phyloP scores from a whole-genome alignment of 2,888 invertebrate genomes.

The Eulithis prunata region DNA sequence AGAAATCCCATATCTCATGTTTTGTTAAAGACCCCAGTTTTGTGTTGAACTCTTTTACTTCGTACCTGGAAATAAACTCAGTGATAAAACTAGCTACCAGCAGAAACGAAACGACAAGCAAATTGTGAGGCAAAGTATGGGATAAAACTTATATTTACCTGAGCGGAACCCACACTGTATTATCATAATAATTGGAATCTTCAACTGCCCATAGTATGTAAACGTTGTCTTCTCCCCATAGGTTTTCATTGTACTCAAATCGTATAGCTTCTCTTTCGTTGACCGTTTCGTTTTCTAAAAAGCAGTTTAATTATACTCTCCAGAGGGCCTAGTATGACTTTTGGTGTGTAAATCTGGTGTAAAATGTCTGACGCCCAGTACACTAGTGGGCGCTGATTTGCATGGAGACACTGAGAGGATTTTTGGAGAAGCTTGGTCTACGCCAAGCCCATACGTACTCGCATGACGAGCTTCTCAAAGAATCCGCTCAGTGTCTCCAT shows the following conservation, averaged over 20 bases:
- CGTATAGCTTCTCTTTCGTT: slow-evolving; percentile 50
- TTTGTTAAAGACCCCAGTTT: slow-evolving; percentile 52
- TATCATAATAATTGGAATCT: slow-evolving; percentile 27
- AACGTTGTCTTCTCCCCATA: slow-evolving; percentile 29
- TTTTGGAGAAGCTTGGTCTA: no score
- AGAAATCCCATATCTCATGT: slow-evolving; percentile 62
- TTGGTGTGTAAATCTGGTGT: no score
- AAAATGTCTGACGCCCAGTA: no score
- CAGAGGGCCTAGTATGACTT: no score
- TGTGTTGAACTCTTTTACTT: slow-evolving; percentile 50
- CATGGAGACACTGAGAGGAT: no score
- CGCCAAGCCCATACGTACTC: no score
- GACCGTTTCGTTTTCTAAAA: slow-evolving; percentile 54
- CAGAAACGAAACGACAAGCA: no score
- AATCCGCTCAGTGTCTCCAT: no score
- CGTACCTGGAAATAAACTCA: slow-evolving; percentile 52
- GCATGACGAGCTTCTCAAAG: no score
- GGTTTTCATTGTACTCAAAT: slow-evolving; percentile 42
- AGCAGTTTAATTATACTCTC: no score
- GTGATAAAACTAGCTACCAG: background rate
- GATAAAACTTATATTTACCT: slow-evolving; percentile 48
- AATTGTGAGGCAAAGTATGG: no score
- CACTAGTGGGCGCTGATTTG: no score
- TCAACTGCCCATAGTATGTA: slow-evolving; percentile 59
- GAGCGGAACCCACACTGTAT: slow-evolving; percentile 56